phyloP scores from a whole-genome alignment of 2,797 vertebrate genomes.

The Bradypodion pumilum region DNA sequence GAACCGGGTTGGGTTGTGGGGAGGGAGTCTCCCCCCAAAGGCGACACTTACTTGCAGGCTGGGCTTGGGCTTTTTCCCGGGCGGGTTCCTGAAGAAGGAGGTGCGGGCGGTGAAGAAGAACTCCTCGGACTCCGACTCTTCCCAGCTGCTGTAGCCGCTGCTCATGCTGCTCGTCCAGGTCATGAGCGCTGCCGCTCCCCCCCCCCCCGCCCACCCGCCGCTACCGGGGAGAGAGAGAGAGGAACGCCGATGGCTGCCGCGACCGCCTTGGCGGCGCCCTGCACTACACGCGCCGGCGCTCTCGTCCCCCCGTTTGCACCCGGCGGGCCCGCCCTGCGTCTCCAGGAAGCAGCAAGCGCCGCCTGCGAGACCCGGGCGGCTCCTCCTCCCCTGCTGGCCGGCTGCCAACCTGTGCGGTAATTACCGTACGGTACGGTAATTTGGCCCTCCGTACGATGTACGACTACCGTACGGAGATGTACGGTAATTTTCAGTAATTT shows the following conservation, averaged over 20 bases:
- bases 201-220: slow-evolving; percentile 2
- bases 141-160: slow-evolving; percentile 97
- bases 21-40: accelerated
- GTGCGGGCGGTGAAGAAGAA: slow-evolving; percentile 96
- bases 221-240: slow-evolving; percentile 36
- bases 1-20: not conserved
- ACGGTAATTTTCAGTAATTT: no score
- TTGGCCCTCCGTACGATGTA: no score
- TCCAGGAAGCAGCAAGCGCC: slow-evolving; percentile 12
- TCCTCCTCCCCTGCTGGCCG: slow-evolving; percentile 3
- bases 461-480: no score
- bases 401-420: no score
- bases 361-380: slow-evolving; percentile 36
- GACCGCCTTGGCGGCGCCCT: slow-evolving; percentile 41
- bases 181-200: slow-evolving; percentile 32
- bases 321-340: not conserved
- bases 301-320: slow-evolving; percentile 29
- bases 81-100: slow-evolving; percentile 90
- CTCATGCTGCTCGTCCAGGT: slow-evolving; percentile 97
- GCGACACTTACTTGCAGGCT: slow-evolving; percentile 72
- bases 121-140: slow-evolving; percentile 95
- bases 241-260: slow-evolving; percentile 42
- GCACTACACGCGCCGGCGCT: no score
- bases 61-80: slow-evolving; percentile 78
- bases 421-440: no score